Conservation (phyloP, 1,140 invertebrate species). For the Cydia amplana region DNA sequence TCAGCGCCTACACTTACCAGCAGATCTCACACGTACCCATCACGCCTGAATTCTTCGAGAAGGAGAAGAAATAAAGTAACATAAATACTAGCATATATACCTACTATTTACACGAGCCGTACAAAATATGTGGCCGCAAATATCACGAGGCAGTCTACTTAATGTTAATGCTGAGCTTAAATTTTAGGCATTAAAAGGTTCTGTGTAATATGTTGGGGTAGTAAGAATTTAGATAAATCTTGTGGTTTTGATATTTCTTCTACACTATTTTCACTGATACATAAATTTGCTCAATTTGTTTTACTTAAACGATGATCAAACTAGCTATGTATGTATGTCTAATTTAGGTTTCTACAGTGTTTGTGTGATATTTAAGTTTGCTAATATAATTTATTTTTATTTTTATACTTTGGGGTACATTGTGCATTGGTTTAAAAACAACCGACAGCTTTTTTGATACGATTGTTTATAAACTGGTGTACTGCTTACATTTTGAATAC, state of each 20-base stretch:
- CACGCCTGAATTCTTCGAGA: constrained; percentile 70
- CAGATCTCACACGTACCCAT: constrained; percentile 66
- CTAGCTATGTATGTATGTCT: background rate
- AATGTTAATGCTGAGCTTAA: too few relatives aligned
- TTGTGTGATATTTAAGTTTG: constrained; percentile 5
- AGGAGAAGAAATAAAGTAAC: constrained; percentile 46
- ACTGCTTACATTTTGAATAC: background rate
- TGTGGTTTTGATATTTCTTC: too few relatives aligned
- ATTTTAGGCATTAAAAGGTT: too few relatives aligned
- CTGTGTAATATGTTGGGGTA: too few relatives aligned
- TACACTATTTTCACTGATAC: too few relatives aligned
- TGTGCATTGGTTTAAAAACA: background rate
- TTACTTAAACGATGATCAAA: background rate
- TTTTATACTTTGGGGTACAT: background rate
- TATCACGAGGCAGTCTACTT: background rate
- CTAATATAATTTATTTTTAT: constrained; percentile 11
- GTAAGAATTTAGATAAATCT: too few relatives aligned
- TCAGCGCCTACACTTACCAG: constrained; percentile 70
- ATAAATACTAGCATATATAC: background rate
- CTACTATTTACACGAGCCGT: constrained; percentile 34
- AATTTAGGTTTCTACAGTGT: background rate
- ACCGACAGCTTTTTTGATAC: background rate
- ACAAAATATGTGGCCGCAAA: background rate
- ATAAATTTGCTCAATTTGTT: background rate
- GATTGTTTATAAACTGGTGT: background rate